phyloP scores from a whole-genome alignment of 2,797 vertebrate genomes.

The Eulemur rubriventer region DNA sequence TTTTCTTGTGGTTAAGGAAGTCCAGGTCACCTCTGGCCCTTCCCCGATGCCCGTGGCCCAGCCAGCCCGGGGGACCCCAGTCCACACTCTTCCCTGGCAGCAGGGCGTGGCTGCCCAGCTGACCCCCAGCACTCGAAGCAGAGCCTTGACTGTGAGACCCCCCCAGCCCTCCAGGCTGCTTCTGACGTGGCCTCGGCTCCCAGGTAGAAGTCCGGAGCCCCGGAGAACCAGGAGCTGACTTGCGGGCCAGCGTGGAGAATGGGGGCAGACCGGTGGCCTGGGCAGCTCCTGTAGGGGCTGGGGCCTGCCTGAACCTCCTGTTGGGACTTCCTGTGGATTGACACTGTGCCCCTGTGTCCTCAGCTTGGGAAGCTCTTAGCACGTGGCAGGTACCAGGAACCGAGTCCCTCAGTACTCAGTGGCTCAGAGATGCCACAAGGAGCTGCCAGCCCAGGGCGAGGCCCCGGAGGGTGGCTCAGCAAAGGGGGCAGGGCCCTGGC shows the following conservation, averaged over 20 bases:
- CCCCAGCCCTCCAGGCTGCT: not conserved
- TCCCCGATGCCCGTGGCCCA: constrained; percentile 3
- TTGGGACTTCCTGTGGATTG: not conserved
- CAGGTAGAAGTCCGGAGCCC: not conserved
- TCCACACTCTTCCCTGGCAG: too few species aligned
- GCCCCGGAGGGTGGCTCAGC: not conserved
- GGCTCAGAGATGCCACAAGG: not conserved
- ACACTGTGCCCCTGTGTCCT: not conserved
- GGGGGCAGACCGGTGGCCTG: not conserved
- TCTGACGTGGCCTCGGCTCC: not conserved
- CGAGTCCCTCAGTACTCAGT: too few species aligned
- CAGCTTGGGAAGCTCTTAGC: not conserved
- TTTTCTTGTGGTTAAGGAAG: constrained; percentile 82
- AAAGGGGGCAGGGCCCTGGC: not conserved
- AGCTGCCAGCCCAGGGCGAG: not conserved
- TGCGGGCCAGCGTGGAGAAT: not conserved
- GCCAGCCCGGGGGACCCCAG: not conserved
- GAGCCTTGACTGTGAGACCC: not conserved
- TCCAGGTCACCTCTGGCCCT: constrained; percentile 66
- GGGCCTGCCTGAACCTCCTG: not conserved
- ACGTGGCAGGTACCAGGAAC: not conserved
- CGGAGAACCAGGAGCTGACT: not conserved
- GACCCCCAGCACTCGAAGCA: not conserved
- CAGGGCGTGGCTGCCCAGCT: too few species aligned
- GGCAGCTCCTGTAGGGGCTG: not conserved